Base-by-base conservation (phyloP, 2,888 invertebrate genomes). In the Apomyelois bistriatella region DNA sequence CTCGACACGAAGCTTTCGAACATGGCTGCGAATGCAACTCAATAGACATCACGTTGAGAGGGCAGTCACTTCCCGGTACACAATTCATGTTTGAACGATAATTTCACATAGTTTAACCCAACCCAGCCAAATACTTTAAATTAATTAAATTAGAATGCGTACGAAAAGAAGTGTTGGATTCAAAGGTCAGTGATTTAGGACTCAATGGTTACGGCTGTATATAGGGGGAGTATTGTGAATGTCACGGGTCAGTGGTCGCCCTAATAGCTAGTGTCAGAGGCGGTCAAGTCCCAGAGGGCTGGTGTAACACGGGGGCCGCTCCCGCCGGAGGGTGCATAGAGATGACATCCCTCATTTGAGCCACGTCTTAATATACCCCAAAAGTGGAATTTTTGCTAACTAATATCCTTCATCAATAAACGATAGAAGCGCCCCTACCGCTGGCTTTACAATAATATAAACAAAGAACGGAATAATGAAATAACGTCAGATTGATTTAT, bases 1-100 rank as follows among this genome's bases (percentile, higher is more conserved):
- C 77, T 79, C 81, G 73, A 79, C 84, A 74, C 79, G 79, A 82
- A 76, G 70, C 76, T 77, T 85, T 85, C 74, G 76, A 79, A 82
- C 80, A 82, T 81, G 79, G 71, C 76, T 76, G 74, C 77, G 76
- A 83, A 84, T 78, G 76, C 80, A 69, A 79, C 73, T 80, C 80
- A 83, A 85, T 82, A 81, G 80, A 82, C 83, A 85, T 81, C 75
- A 79, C 71, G 67, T 73, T 69, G 64, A 68, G 62, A 53, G 58
- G 9, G 70, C 74, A 65, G 72, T 76, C 67, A 74, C 79, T 87
- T 86, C 85, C 86, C 80, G 76, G 71, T 79, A 67, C 65, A 56
- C 12, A 15, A 22, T 48, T 13, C 15, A 48, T 10, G 46, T 32
- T 46, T 9, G 17, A n/a, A 9, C 41, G 41, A 41, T 7, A 43